These are phyloP conservation scores for Archocentrus centrarchus DNA, from an alignment of 2,113 vertebrate species.

Conservation along the genomic window DNA sequence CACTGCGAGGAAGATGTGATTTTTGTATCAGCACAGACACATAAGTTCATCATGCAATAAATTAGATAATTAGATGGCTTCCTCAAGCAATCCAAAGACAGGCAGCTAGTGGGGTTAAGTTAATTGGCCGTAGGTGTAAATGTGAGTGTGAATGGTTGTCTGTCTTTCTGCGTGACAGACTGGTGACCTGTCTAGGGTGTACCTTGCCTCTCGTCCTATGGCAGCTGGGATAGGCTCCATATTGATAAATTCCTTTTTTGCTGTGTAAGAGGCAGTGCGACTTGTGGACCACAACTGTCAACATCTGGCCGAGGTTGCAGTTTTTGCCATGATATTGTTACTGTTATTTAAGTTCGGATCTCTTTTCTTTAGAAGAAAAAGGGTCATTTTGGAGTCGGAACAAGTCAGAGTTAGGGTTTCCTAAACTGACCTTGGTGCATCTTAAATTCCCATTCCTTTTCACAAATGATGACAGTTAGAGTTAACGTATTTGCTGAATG, in stretches of 20 bases:
- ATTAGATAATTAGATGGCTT: neutral
- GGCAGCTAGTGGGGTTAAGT: neutral
- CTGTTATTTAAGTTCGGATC: neutral
- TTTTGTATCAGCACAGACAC: neutral
- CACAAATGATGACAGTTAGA: neutral
- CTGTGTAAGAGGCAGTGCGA: neutral
- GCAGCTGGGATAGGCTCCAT: neutral
- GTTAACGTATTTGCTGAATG: neutral
- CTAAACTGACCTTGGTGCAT: neutral
- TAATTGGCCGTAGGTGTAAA: neutral
- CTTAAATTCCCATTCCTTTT: neutral
- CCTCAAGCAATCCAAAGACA: neutral
- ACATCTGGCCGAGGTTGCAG: neutral
- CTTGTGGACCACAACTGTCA: neutral
- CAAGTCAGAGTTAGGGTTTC: neutral
- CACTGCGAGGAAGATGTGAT: neutral
- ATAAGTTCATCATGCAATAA: neutral
- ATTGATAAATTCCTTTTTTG: too few relatives aligned
- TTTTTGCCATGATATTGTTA: neutral
- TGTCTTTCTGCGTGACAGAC: neutral
- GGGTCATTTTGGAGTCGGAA: neutral
- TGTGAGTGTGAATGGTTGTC: neutral
- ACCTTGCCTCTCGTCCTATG: neutral
- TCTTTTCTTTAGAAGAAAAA: neutral
- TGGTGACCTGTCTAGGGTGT: neutral